Percentiles rank a stretch among this genome's conserved stretches.
Conservation (phyloP, 2,888 invertebrate genomes). For the Cantharis lateralis region DNA sequence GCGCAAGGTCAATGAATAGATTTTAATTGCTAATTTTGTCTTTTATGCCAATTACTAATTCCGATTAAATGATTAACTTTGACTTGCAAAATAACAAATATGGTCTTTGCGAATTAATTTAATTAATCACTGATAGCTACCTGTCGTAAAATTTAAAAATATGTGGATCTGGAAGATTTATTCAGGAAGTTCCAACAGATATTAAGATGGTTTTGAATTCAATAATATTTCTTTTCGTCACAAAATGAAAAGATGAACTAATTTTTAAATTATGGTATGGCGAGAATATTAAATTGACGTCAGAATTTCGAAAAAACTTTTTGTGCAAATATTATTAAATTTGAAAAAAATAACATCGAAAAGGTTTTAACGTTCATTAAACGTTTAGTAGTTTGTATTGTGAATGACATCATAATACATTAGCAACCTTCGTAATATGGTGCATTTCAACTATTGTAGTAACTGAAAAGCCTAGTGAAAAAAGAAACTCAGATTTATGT, state of each 20-base stretch:
- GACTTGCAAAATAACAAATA: not conserved
- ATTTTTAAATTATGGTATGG: not conserved
- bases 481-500: conserved; percentile 25
- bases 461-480: conserved; percentile 10
- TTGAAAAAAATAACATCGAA: conserved; percentile 9
- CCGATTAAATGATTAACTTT: not conserved
- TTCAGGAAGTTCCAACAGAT: not conserved
- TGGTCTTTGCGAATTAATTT: not conserved
- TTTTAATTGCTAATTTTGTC: not conserved
- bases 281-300: not conserved
- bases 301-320: not conserved
- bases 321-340: not conserved
- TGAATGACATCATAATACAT: conserved; percentile 15
- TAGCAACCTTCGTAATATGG: conserved; percentile 14
- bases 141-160: not conserved
- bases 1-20: not conserved
- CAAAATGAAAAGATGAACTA: no score
- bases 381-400: conserved; percentile 10
- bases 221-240: no score
- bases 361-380: conserved; percentile 20
- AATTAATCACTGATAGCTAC: not conserved
- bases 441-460: conserved; percentile 21
- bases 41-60: not conserved
- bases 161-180: not conserved
- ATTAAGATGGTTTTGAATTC: no score